Evolutionary conservation across 2,797 vertebrate species (phyloP), one percentile per base, ranked within the genome.

Genomic region (Otolemur crassicaudatus): DNA sequence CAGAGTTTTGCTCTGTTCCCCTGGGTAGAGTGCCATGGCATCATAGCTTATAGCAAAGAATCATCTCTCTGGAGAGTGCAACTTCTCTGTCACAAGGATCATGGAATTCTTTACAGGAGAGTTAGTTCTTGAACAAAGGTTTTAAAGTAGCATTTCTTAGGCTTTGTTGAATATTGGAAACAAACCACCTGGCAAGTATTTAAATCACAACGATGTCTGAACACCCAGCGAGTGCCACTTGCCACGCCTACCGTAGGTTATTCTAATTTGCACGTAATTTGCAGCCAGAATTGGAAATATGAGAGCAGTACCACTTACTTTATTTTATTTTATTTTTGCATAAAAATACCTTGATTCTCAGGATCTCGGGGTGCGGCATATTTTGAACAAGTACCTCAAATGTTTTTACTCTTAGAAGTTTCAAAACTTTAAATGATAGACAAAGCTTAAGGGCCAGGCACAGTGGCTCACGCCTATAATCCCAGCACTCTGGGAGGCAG

Each of bases 101-200:
- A 75, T 49, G 77, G n/a, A 84, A 97, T 97, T 98, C 96, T 96
- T 96, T 96, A 97, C 86, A 97, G 90, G 98, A 97, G 95, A 91
- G 81, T 70, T 75, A 11, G 37, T 84, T 20, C n/a, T 53, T 53
- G 16, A 88, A 72, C 40, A 56, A 40, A 19, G 3, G 2, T 82
- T 91, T 25, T 65, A 70, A 90, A 80, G n/a, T 53, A 86, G 23
- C 27, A 1, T 69, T 93, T 83, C 75, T 89, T 7, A 83, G 40
- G 70, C 70, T 19, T 80, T 84, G 12, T 9, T 53, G 9, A 56
- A 53, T 37, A 75, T 58, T 43, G 63, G 49, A 13, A 70, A 58
- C 14, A 88, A 76, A 67, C 34, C 43, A 27, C n/a, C 11, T 5
- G 12, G 12, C 22, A 73, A 67, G 34, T 11, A 3, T 14, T 93